These are phyloP conservation scores for Merluccius polli DNA, from an alignment of 2,797 vertebrate species.

Conservation along the genomic window DNA sequence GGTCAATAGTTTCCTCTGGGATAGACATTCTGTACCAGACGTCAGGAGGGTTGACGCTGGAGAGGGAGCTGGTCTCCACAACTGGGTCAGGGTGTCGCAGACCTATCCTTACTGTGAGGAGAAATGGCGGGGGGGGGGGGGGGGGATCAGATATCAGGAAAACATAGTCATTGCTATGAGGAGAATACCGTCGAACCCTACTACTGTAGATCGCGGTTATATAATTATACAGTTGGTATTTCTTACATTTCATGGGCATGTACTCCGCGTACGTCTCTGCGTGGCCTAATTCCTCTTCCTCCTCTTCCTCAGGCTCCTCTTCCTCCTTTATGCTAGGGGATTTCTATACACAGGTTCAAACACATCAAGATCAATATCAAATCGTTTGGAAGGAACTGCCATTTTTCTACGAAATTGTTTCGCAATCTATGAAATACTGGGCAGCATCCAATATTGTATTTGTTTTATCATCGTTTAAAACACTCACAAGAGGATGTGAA, in stretches of 20 bases:
- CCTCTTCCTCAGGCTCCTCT: conserved; percentile 95
- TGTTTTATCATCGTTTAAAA: background rate
- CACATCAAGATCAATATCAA: background rate
- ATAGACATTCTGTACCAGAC: conserved; percentile 96
- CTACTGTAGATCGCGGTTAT: background rate
- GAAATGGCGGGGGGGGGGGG: conserved; percentile 1
- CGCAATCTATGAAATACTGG: background rate
- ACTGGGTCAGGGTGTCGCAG: conserved; percentile 93
- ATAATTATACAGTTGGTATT: background rate
- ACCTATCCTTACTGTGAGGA: conserved; percentile 84
- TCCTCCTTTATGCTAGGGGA: conserved; percentile 87
- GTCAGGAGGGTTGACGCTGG: conserved; percentile 93
- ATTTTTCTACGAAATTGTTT: background rate
- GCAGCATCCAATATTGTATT: background rate
- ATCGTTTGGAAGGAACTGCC: background rate
- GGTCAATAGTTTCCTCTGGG: conserved; percentile 91
- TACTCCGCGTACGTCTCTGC: conserved; percentile 98
- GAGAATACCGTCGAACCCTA: background rate
- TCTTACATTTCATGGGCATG: conserved; percentile 97
- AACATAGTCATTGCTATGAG: background rate
- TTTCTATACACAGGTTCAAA: conserved; percentile 71
- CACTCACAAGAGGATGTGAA: conserved; percentile 86
- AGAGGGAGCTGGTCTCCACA: conserved; percentile 96
- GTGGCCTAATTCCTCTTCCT: conserved; percentile 97
- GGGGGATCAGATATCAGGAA: background rate